These are phyloP conservation scores for Temnothorax ravouxi DNA, from an alignment of 2,888 invertebrate genomes.

Conservation along the genomic window DNA sequence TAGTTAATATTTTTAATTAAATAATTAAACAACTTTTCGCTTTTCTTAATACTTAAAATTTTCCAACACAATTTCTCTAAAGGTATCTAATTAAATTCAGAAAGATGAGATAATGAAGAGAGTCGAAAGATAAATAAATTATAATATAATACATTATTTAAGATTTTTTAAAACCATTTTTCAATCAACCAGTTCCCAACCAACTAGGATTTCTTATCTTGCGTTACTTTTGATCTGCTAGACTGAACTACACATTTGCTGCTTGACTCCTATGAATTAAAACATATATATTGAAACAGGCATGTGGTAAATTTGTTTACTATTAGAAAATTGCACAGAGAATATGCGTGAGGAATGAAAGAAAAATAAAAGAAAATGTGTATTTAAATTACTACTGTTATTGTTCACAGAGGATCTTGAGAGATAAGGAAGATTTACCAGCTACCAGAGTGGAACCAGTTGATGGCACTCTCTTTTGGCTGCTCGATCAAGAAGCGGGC, in stretches of 20 bases:
- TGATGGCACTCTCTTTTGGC: conserved; percentile 90
- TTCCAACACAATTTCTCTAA: not conserved
- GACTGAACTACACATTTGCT: not conserved
- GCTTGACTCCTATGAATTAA: not conserved
- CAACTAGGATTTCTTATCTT: not conserved
- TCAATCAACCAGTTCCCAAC: not conserved
- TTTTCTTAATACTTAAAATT: not conserved
- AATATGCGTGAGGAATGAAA: not conserved
- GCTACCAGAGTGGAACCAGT: conserved; percentile 91
- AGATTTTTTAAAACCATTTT: not conserved
- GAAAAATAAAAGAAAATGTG: not conserved
- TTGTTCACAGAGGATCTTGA: conserved; percentile 91
- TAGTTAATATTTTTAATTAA: not conserved
- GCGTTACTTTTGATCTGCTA: not conserved
- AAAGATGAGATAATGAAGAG: not conserved
- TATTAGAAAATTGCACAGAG: not conserved
- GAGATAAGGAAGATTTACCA: conserved; percentile 92
- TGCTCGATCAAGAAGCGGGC: conserved; percentile 82
- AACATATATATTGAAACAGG: not conserved
- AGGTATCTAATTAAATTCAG: not conserved
- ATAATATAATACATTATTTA: not conserved
- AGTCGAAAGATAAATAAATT: not conserved
- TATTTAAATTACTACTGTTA: conserved; percentile 41
- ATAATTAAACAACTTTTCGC: not conserved
- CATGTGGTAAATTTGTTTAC: not conserved